Evolutionary conservation across 2,888 invertebrate species (phyloP), one percentile per base, ranked within the genome.

Genomic region (Cerastis leucographa): DNA sequence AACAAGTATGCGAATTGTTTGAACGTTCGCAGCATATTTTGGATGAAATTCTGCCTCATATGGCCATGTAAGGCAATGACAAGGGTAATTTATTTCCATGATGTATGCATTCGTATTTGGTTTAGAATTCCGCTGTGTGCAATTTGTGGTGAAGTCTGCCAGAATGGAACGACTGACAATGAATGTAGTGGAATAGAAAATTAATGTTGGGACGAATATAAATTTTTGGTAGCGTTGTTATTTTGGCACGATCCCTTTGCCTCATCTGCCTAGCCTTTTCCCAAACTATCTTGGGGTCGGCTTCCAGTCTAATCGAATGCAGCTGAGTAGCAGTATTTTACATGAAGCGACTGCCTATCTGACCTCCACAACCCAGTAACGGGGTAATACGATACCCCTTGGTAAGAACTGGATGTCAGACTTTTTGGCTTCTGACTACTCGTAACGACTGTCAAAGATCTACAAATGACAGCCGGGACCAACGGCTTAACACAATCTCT

Each of bases 1-100:
- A 74, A 80, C 76, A 78, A 77, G 83, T 84, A 78, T 73, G 72
- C 19, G 81, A 78, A 78, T 84, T 87, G 84, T 88, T 85, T 76
- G 65, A 71, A 76, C 78, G 77, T 73, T 83, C 71, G 78, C 71
- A 79, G 78, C 69, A 81, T 80, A 84, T 86, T 87, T 87, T 78
- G 76, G 65, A 51, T 1, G 59, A 65, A 74, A 74, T 78, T 74
- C 59, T 70, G 76, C 59, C 78, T 71, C 69, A 69, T 78, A 65
- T 71, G 80, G 54, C 42, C 62, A 75, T 74, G 79, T 78, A 71
- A 71, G 76, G 73, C 74, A 75, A 83, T 83, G 84, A 82, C 72
- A 84, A 73, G 78, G 78, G 78, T 71, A 78, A 85, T 84, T 84
- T 78, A 82, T 84, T 82, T 82, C 65, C 81, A 81, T 83, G 74